Conservation (phyloP, 1,140 invertebrate genomes). For the Brachionus manjavacas region DNA sequence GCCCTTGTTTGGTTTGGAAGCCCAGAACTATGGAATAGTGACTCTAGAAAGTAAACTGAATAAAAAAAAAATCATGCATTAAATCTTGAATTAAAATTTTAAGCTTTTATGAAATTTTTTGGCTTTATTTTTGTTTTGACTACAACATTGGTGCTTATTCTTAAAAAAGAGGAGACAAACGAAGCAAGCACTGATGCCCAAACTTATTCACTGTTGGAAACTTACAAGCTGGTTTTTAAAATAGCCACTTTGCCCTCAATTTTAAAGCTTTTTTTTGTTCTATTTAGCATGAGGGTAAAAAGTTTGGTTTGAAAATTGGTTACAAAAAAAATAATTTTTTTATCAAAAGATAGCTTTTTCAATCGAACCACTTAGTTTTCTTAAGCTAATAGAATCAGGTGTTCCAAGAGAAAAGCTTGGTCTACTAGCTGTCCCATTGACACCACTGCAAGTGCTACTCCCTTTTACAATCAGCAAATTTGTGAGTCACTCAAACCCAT, state of each 20-base stretch:
- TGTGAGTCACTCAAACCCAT: slow-evolving; percentile 76
- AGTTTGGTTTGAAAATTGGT: slow-evolving; percentile 61
- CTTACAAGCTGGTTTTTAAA: slow-evolving; percentile 32
- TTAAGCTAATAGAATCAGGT: slow-evolving; percentile 90
- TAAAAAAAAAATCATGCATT: slow-evolving; percentile 1
- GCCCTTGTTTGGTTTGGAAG: not conserved
- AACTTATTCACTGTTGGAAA: not conserved
- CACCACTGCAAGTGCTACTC: slow-evolving; percentile 87
- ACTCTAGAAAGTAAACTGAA: not conserved
- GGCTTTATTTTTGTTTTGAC: not conserved
- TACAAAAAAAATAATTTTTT: not conserved
- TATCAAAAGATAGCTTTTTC: slow-evolving; percentile 48
- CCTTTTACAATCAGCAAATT: slow-evolving; percentile 81
- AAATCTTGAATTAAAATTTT: not conserved
- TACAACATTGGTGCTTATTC: slow-evolving; percentile 8
- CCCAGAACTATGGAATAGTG: not conserved
- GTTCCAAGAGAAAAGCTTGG: slow-evolving; percentile 91
- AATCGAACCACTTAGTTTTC: slow-evolving; percentile 80
- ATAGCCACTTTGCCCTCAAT: slow-evolving; percentile 67
- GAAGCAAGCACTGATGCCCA: not conserved
- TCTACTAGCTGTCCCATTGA: slow-evolving; percentile 77
- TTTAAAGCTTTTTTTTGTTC: slow-evolving; percentile 67
- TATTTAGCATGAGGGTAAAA: slow-evolving; percentile 86
- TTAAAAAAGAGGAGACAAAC: slow-evolving; percentile 16
- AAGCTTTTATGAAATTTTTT: slow-evolving; percentile 40